Evolutionary conservation across 2,888 invertebrate species (phyloP).

Genomic region (Yponomeuta plumbellus): DNA sequence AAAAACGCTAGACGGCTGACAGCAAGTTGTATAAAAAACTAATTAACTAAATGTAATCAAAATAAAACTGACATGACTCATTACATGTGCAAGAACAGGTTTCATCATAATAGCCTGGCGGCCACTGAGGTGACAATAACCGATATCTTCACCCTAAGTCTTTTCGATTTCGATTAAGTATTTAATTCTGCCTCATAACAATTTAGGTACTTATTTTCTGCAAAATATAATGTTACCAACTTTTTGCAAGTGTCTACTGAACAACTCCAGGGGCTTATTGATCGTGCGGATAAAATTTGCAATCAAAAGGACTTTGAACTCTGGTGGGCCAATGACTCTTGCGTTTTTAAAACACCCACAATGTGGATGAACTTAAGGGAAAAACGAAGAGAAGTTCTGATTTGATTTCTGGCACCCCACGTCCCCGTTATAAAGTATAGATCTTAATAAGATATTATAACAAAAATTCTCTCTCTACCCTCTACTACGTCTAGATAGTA

Average conservation of each 20-base stretch:
- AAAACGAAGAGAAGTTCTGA: too few species aligned
- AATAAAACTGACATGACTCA: background rate
- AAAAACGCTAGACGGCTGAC: background rate
- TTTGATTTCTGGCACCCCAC: too few species aligned
- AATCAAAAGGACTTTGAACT: background rate
- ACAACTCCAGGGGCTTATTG: background rate
- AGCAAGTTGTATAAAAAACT: background rate
- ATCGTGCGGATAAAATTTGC: background rate
- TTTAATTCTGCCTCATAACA: background rate
- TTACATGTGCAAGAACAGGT: background rate
- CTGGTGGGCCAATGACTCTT: background rate
- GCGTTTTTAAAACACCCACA: background rate
- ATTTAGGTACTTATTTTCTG: background rate
- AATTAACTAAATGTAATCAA: background rate
- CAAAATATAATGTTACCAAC: background rate
- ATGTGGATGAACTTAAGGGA: too few species aligned
- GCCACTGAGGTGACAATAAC: background rate
- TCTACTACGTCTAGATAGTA: too few species aligned
- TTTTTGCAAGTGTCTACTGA: background rate
- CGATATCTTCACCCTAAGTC: background rate
- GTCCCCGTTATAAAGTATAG: too few species aligned
- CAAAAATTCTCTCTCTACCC: too few species aligned
- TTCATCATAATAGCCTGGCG: background rate
- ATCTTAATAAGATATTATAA: too few species aligned
- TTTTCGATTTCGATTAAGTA: background rate